Evolutionary conservation across 2,113 vertebrate genomes (phyloP).

Genomic region (Pogona vitticeps): DNA sequence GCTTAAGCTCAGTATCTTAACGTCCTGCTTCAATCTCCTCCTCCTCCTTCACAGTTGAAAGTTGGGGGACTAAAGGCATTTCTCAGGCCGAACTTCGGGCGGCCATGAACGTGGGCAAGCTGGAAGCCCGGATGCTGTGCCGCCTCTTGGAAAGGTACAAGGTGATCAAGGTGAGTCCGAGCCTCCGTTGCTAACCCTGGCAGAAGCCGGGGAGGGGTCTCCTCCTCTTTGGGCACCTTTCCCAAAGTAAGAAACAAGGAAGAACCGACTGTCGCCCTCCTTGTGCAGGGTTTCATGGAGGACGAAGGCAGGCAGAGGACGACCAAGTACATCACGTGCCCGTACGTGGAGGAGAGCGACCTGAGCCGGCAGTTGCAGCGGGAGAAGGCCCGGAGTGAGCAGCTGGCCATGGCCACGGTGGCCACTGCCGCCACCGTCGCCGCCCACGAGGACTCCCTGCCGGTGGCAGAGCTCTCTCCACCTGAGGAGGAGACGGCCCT

Average conservation of each 20-base stretch:
- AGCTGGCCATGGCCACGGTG: slow-evolving; percentile 77
- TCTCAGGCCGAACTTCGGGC: slow-evolving; percentile 83
- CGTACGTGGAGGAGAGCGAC: slow-evolving; percentile 85
- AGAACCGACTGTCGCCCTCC: neutral
- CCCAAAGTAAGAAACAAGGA: neutral
- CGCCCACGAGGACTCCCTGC: slow-evolving; percentile 65
- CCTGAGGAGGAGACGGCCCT: slow-evolving; percentile 59
- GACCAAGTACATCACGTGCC: slow-evolving; percentile 91
- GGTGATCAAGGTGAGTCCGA: slow-evolving; percentile 83
- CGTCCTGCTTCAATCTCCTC: neutral
- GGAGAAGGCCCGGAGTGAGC: slow-evolving; percentile 88
- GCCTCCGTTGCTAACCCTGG: neutral
- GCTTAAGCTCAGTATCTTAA: neutral
- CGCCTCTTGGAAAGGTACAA: slow-evolving; percentile 86
- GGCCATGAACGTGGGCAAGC: slow-evolving; percentile 89
- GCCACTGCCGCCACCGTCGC: too few relatives aligned
- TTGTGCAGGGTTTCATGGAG: slow-evolving; percentile 91
- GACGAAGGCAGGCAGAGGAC: slow-evolving; percentile 94
- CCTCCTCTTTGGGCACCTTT: neutral
- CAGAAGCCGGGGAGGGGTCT: neutral
- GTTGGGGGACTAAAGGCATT: slow-evolving; percentile 87
- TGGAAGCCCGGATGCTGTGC: slow-evolving; percentile 93
- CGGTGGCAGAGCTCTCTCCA: slow-evolving; percentile 31
- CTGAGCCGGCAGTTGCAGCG: slow-evolving; percentile 86
- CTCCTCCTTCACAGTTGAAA: slow-evolving; percentile 80